Percentiles rank a stretch among this genome's conserved stretches.
Conservation (phyloP, 2,113 vertebrate species). For the Entelurus aequoreus region DNA sequence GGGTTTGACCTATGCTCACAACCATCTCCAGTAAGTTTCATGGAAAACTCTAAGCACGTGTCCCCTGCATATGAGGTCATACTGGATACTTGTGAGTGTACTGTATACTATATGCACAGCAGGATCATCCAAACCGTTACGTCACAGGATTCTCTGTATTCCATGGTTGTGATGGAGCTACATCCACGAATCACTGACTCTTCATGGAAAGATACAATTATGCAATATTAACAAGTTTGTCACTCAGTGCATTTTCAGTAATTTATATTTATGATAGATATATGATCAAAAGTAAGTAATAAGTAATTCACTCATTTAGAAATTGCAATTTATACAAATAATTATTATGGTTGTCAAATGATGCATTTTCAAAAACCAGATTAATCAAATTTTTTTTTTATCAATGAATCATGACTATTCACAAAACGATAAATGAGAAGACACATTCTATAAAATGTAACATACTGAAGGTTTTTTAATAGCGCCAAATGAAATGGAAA, state of each 20-base stretch:
- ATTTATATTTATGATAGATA: too few species aligned
- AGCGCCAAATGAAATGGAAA: too few species aligned
- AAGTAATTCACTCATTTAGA: not conserved
- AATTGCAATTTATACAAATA: not conserved
- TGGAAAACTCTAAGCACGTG: conserved; percentile 39
- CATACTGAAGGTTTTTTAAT: too few species aligned
- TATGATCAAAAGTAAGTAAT: too few species aligned
- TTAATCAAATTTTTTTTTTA: too few species aligned
- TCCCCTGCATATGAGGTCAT: conserved; percentile 16
- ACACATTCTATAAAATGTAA: too few species aligned
- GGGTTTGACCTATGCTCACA: conserved; percentile 40
- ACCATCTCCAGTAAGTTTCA: conserved; percentile 31
- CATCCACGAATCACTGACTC: conserved; percentile 33
- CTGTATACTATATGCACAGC: not conserved
- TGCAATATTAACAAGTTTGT: not conserved
- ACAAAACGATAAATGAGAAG: too few species aligned
- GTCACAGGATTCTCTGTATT: conserved; percentile 19
- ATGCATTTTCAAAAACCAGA: not conserved
- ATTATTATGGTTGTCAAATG: not conserved
- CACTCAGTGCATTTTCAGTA: too few species aligned
- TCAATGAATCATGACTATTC: too few species aligned
- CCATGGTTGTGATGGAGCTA: conserved; percentile 16
- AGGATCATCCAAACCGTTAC: conserved; percentile 15
- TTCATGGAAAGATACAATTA: conserved; percentile 21
- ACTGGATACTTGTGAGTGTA: conserved; percentile 7